A percentile compares a stretch with the other conserved stretches of the same genome.
Evolutionary conservation across 2,888 invertebrate genomes (phyloP).

Genomic region (Creontiades dilutus): DNA sequence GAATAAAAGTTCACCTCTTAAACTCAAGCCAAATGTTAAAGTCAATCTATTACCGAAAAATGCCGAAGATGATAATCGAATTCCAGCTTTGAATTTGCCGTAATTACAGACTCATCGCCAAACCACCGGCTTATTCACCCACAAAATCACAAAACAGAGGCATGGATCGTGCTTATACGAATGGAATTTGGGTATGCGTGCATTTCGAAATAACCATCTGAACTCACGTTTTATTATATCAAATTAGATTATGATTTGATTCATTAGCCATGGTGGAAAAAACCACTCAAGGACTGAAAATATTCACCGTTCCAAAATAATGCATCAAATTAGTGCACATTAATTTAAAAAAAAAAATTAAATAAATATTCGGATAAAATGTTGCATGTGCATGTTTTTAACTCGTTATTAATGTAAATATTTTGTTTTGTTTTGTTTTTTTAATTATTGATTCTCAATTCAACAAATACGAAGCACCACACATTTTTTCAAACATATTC

Average conservation of each 20-base stretch:
- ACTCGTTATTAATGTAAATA: conserved; percentile 46
- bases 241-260: neutral
- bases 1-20: too few species aligned
- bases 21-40: too few species aligned
- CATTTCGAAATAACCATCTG: conserved; percentile 17
- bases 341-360: neutral
- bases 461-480: conserved; percentile 38
- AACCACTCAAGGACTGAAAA: neutral
- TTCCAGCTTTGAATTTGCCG: neutral
- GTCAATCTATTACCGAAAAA: too few species aligned
- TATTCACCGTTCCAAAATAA: neutral
- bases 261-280: neutral
- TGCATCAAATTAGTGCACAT: conserved; percentile 33
- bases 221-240: neutral
- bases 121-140: neutral
- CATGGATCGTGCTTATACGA: conserved; percentile 27
- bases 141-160: conserved; percentile 5
- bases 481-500: conserved; percentile 36
- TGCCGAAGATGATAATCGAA: too few species aligned
- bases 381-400: conserved; percentile 57
- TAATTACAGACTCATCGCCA: neutral
- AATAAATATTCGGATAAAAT: conserved; percentile 14
- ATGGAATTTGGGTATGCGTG: conserved; percentile 17
- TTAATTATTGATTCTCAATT: neutral
- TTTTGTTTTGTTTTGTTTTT: neutral